Evolutionary conservation across 2,113 vertebrate species (phyloP).

Genomic region (human): GRCh38 chr4:57474001-57474500

Average conservation of each 20-base stretch:
- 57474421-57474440: neutral
- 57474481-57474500: neutral
- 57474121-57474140: neutral
- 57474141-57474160: neutral
- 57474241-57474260: neutral
- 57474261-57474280: neutral
- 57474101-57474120: neutral
- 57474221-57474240: neutral
- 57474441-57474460: neutral
- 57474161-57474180: neutral
- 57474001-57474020: slow-evolving; percentile 36
- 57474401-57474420: neutral
- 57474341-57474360: neutral
- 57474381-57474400: neutral
- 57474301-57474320: neutral
- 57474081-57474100: neutral
- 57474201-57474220: neutral
- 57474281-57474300: neutral
- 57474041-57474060: neutral
- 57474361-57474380: neutral
- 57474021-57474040: neutral
- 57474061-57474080: neutral
- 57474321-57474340: neutral
- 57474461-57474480: slow-evolving; percentile 5
- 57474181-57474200: neutral